Conservation (phyloP, 1,140 invertebrate species). For the Drosophila orosa region DNA sequence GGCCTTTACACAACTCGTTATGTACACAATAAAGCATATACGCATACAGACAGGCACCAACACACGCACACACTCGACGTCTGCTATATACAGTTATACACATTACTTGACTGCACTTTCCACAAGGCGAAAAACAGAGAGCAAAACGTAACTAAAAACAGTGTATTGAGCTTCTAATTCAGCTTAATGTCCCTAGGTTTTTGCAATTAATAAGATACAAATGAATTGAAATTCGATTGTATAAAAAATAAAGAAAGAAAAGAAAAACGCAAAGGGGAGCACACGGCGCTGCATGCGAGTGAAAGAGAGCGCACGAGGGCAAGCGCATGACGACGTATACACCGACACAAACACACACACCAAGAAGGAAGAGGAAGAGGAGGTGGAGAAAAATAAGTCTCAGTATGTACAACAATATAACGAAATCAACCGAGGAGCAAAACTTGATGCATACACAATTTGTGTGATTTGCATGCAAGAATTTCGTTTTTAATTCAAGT, state of each 20-base stretch:
- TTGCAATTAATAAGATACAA: conserved; percentile 1
- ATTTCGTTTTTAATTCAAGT: conserved; percentile 19
- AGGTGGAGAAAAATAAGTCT: conserved; percentile 42
- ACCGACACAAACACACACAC: conserved; percentile 34
- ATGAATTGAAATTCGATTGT: conserved; percentile 29
- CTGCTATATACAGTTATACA: conserved; percentile 57
- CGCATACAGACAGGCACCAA: conserved; percentile 17
- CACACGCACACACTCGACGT: conserved; percentile 16
- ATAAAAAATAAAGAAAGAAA: conserved; percentile 5
- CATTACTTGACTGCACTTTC: conserved; percentile 39
- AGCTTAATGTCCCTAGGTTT: neutral
- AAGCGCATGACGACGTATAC: conserved; percentile 72
- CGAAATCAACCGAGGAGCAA: conserved; percentile 54
- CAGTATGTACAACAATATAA: conserved; percentile 57
- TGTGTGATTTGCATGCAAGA: conserved; percentile 42
- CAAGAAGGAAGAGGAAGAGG: conserved; percentile 34
- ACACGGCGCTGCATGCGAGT: conserved; percentile 45
- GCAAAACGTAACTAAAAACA: neutral
- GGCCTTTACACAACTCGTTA: conserved; percentile 53
- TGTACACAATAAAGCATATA: conserved; percentile 33
- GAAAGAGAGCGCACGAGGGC: conserved; percentile 75
- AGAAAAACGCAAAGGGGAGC: conserved; percentile 22
- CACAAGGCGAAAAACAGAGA: conserved; percentile 11
- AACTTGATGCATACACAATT: conserved; percentile 61
- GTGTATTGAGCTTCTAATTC: neutral